These are phyloP conservation scores for Conistra vaccinii DNA, from an alignment of 2,888 invertebrate species.

Conservation along the genomic window DNA sequence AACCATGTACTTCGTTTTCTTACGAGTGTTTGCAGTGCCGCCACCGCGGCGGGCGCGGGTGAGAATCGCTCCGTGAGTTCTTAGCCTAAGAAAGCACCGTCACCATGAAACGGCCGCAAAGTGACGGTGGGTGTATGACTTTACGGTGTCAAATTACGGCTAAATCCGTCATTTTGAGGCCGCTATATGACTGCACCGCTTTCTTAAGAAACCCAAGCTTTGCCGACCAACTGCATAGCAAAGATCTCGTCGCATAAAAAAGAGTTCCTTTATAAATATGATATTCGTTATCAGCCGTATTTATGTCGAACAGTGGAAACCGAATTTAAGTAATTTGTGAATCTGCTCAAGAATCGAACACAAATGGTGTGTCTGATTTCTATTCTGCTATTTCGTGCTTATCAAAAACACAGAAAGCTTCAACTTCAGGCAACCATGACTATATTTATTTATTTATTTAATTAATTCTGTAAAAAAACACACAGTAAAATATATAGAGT, in stretches of 20 bases:
- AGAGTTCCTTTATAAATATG: neutral
- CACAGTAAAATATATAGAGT: too few relatives aligned
- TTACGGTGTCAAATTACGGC: neutral
- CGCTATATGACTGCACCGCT: neutral
- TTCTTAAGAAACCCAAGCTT: slow-evolving; percentile 9
- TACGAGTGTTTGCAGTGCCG: too few relatives aligned
- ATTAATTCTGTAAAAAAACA: too few relatives aligned
- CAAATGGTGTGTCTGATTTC: neutral
- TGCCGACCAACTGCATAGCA: too few relatives aligned
- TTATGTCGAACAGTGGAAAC: neutral
- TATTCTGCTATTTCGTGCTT: neutral
- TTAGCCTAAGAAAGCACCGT: neutral
- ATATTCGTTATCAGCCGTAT: neutral
- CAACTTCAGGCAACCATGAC: neutral
- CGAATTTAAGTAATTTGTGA: neutral
- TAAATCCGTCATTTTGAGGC: neutral
- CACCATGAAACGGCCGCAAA: neutral
- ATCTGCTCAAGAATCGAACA: neutral
- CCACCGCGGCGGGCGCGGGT: too few relatives aligned
- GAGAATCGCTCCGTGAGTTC: too few relatives aligned
- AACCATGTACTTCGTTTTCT: too few relatives aligned
- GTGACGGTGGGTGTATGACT: neutral
- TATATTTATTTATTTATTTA: too few relatives aligned
- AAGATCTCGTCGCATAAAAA: neutral
- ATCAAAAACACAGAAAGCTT: neutral